Base-by-base conservation (phyloP, 92 coral and sea anemone genomes). In the Actinostola sp. region DNA sequence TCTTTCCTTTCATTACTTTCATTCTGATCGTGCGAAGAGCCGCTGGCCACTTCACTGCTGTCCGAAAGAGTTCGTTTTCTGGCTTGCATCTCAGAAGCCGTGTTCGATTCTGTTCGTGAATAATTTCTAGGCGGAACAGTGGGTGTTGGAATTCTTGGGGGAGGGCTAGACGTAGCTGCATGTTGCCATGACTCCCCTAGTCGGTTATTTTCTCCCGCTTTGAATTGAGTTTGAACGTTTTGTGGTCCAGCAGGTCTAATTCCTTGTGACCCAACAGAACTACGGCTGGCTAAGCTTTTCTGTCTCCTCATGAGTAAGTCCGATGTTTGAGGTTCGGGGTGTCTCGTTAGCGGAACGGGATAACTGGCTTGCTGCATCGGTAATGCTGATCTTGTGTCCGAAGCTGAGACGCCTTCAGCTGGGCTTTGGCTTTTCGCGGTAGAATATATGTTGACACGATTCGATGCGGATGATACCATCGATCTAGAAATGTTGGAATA, bases 151-250 rank as follows among this genome's bases (percentile, higher is more conserved):
- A 63, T 53, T 54, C 72, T 33, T 26, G 54, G 64, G n/a, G 59
- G 54, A 32, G 72, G 24, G 61, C 35, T 62, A 19, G 72, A 32
- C 13, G 72, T 51, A 12, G 19, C 56, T 0, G 53, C 6, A 8
- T 0, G 81, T 75, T 75, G 49, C 81, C 81, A 64, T 75, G 72
- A 65, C 29, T 34, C 8, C 71, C 14, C 42, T 23, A 54, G 5
- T 24, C 59, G 4, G 11, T 11, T 36, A 11, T 36, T 11, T 36
- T 36, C 42, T 36, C 6, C n/a, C n/a, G n/a, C n/a, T n/a, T n/a
- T 36, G 42, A 36, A 36, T 36, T 36, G 42, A 4, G 53, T 7
- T 46, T 46, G 53, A 46, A 46, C 5, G 3, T n/a, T n/a, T 46
- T 46, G 53, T 46, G 3, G 53, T 46, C 3, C 53, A 13, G 17